phyloP scores from a whole-genome alignment of 2,888 invertebrate genomes.

The Muscina levida region DNA sequence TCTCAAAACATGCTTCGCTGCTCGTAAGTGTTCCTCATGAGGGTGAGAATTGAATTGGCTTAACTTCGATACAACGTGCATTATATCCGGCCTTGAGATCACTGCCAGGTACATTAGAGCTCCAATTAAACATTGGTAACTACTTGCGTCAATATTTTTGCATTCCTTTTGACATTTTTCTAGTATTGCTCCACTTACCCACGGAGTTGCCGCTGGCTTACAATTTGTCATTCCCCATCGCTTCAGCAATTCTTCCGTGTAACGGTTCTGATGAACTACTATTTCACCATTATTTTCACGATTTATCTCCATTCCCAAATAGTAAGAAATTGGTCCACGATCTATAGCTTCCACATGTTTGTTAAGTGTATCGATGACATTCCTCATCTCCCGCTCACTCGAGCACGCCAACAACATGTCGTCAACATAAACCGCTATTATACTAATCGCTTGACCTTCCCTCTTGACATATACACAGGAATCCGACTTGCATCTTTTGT shows the following conservation, averaged over 20 bases:
- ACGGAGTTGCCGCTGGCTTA: slow-evolving; percentile 49
- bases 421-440: slow-evolving; percentile 42
- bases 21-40: slow-evolving; percentile 48
- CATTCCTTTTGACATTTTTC: slow-evolving; percentile 38
- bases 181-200: slow-evolving; percentile 20
- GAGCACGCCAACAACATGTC: too few species aligned
- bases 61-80: slow-evolving; percentile 28
- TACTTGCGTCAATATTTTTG: not conserved
- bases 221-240: slow-evolving; percentile 40
- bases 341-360: slow-evolving; percentile 33
- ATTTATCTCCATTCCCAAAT: slow-evolving; percentile 46
- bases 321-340: slow-evolving; percentile 32
- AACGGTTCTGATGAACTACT: slow-evolving; percentile 36
- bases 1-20: slow-evolving; percentile 2
- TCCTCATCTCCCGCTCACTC: too few species aligned
- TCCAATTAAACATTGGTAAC: slow-evolving; percentile 49
- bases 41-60: slow-evolving; percentile 41
- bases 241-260: slow-evolving; percentile 26
- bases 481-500: slow-evolving; percentile 34
- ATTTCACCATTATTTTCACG: slow-evolving; percentile 26
- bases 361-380: not conserved
- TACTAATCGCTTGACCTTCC: not conserved
- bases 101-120: slow-evolving; percentile 55
- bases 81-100: slow-evolving; percentile 57
- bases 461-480: slow-evolving; percentile 19